Conservation (phyloP, 92 coral and sea anemone species). For the Pocillopora grandis region DNA sequence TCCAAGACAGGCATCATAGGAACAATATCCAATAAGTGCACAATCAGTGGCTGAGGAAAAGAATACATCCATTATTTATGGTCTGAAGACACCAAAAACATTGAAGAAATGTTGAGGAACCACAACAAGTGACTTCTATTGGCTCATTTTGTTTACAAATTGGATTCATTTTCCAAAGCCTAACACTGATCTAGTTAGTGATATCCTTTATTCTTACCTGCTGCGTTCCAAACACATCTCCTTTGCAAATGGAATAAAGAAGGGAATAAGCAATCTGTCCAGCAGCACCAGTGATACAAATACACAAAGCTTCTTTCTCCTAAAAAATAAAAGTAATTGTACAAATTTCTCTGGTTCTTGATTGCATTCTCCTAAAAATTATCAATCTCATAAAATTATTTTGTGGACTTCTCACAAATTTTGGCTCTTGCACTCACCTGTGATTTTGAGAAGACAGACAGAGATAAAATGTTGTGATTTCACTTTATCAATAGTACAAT, state of each 20-base stretch:
- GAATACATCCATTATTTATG: not conserved
- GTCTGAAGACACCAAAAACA: not conserved
- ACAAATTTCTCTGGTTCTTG: not conserved
- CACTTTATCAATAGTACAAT: no score
- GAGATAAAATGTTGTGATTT: no score
- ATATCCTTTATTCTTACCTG: conserved; percentile 52
- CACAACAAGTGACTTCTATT: no score
- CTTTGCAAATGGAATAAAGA: conserved; percentile 86
- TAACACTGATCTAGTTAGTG: not conserved
- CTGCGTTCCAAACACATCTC: conserved; percentile 86
- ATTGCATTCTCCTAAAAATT: not conserved
- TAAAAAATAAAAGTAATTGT: not conserved
- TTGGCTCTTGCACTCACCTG: no score
- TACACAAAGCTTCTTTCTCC: conserved; percentile 78
- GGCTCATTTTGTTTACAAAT: no score
- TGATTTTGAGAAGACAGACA: no score
- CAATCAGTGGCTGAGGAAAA: conserved; percentile 66
- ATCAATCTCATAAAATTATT: no score
- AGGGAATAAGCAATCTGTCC: conserved; percentile 99
- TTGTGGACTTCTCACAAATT: no score
- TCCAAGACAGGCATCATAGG: conserved; percentile 82
- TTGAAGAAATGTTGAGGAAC: not conserved
- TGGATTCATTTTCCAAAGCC: not conserved
- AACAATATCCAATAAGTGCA: conserved; percentile 80
- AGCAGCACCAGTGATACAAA: conserved; percentile 98